These are phyloP conservation scores for Callipepla squamata DNA, from an alignment of 2,113 vertebrate genomes.

Conservation along the genomic window DNA sequence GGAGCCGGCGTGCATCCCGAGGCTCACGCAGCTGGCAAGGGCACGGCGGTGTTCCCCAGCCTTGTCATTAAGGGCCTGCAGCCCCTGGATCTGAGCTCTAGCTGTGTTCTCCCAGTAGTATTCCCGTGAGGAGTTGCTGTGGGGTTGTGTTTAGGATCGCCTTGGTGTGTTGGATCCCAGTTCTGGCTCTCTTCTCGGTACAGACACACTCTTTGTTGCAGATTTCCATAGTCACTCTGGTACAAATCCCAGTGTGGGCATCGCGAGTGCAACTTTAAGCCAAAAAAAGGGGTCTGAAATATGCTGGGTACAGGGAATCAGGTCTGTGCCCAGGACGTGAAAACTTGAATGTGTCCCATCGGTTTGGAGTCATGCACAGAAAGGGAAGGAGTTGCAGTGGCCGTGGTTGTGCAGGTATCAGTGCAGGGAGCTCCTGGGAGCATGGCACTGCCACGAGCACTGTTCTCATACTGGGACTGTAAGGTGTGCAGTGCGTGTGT, in stretches of 20 bases:
- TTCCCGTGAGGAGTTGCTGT: neutral
- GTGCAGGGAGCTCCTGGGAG: neutral
- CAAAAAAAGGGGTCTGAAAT: neutral
- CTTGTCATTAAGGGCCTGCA: neutral
- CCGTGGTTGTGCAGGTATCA: neutral
- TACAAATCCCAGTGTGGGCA: neutral
- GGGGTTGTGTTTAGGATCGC: neutral
- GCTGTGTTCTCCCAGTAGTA: neutral
- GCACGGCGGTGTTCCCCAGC: neutral
- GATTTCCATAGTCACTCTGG: neutral
- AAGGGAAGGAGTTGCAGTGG: neutral
- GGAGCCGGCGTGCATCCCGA: neutral
- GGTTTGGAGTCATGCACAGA: neutral
- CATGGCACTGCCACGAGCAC: neutral
- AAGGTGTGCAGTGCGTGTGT: neutral
- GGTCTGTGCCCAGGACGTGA: neutral
- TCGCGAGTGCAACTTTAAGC: neutral
- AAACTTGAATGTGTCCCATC: neutral
- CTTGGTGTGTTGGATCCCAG: neutral
- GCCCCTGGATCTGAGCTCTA: neutral
- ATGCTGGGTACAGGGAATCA: neutral
- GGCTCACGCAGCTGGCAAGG: neutral
- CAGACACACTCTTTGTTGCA: neutral
- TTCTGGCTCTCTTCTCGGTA: neutral
- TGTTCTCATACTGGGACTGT: neutral